Conservation (phyloP, 2,797 vertebrate species). For the Halcyon smyrnensis region DNA sequence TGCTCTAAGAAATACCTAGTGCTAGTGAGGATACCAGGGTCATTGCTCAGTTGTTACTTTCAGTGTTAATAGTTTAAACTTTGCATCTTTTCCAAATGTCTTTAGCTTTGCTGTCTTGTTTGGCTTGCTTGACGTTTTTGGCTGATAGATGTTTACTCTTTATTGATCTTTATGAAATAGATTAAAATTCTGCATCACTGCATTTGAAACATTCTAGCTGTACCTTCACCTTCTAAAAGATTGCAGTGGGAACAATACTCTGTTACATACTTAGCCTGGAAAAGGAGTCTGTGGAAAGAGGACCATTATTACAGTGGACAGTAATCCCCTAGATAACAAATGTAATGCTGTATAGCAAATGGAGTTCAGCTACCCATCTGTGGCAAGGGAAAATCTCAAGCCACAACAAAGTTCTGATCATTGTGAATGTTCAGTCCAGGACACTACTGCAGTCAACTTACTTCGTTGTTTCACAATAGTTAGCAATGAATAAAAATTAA, state of each 20-base stretch:
- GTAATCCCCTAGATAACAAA: neutral
- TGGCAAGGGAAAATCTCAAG: neutral
- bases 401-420: neutral
- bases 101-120: neutral
- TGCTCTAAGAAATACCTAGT: neutral
- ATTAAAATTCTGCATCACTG: neutral
- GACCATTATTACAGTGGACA: neutral
- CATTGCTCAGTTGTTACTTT: neutral
- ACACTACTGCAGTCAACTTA: neutral
- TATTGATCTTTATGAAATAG: neutral
- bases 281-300: neutral
- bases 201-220: neutral
- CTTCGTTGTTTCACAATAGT: neutral
- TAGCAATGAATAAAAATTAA: neutral
- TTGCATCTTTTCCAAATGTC: neutral
- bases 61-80: neutral
- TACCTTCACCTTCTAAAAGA: neutral
- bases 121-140: neutral
- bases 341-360: neutral
- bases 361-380: fast-evolving
- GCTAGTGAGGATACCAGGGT: neutral
- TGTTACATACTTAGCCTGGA: neutral
- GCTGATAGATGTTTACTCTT: neutral
- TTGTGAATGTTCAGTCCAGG: neutral
- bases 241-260: neutral